Conservation (phyloP, 2,113 vertebrate genomes). For the Pelodiscus sinensis region DNA sequence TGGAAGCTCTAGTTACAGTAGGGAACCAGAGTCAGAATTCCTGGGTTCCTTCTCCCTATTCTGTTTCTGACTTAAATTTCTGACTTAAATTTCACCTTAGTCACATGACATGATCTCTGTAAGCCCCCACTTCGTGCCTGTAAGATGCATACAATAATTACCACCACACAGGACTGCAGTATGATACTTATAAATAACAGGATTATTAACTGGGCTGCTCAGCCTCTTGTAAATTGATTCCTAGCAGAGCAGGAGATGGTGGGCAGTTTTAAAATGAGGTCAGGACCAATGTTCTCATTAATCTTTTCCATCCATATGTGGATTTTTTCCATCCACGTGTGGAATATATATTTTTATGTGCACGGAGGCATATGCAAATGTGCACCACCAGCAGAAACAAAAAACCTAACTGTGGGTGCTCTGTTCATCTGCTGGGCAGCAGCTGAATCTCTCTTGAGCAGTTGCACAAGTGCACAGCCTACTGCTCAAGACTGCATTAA, state of each 20-base stretch:
- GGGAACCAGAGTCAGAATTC: neutral
- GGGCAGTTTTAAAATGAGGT: neutral
- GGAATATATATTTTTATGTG: too few relatives aligned
- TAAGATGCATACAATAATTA: slow-evolving; percentile 1
- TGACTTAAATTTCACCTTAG: neutral
- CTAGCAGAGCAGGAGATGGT: neutral
- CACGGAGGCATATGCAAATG: too few relatives aligned
- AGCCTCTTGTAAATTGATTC: neutral
- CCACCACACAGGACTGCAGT: neutral
- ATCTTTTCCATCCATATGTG: too few relatives aligned
- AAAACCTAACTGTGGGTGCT: too few relatives aligned
- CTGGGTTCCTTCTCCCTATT: fast-evolving
- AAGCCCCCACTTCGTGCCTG: neutral
- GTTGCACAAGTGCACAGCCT: too few relatives aligned
- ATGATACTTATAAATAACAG: neutral
- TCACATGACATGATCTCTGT: neutral
- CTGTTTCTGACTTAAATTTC: neutral
- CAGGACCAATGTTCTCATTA: too few relatives aligned
- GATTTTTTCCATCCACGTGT: too few relatives aligned
- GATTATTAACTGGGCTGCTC: neutral
- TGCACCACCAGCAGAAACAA: too few relatives aligned
- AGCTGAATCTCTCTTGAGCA: too few relatives aligned
- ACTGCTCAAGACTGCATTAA: too few relatives aligned
- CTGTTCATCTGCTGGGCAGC: too few relatives aligned
- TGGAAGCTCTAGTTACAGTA: neutral